phyloP scores from a whole-genome alignment of 2,113 vertebrate species.

The Hydrochoerus hydrochaeris region DNA sequence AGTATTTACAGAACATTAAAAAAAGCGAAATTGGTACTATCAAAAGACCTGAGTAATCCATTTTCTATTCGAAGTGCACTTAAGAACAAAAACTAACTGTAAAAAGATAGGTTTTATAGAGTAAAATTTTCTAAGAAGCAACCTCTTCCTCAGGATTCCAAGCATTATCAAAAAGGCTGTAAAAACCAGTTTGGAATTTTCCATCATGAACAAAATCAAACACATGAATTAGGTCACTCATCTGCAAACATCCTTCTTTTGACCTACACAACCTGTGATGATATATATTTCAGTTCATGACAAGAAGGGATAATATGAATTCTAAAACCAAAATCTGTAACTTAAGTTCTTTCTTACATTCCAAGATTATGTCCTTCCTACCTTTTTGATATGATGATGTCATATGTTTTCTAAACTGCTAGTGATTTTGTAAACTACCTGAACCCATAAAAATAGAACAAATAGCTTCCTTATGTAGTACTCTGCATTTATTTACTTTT shows the following conservation, averaged over 20 bases:
- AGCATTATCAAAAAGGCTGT: background rate
- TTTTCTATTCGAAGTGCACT: background rate
- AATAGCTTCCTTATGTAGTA: background rate
- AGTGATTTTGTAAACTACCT: background rate
- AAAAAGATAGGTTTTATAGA: background rate
- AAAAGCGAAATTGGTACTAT: background rate
- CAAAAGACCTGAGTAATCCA: background rate
- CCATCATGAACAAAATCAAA: background rate
- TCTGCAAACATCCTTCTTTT: background rate
- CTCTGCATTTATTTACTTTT: background rate
- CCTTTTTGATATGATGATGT: background rate
- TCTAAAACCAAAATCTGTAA: background rate
- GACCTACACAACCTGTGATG: background rate
- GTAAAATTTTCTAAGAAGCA: background rate
- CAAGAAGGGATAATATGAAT: background rate
- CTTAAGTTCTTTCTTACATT: background rate
- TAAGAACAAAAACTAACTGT: background rate
- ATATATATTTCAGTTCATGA: background rate
- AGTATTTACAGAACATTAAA: background rate
- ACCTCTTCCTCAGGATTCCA: background rate
- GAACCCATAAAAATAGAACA: background rate
- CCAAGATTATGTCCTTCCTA: background rate
- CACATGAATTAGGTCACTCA: background rate
- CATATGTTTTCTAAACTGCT: constrained; percentile 20
- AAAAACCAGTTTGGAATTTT: constrained; percentile 41